A percentile compares a stretch with the other conserved stretches of the same genome.
These are phyloP conservation scores for Podarcis muralis DNA, from an alignment of 2,113 vertebrate genomes.

Conservation along the genomic window DNA sequence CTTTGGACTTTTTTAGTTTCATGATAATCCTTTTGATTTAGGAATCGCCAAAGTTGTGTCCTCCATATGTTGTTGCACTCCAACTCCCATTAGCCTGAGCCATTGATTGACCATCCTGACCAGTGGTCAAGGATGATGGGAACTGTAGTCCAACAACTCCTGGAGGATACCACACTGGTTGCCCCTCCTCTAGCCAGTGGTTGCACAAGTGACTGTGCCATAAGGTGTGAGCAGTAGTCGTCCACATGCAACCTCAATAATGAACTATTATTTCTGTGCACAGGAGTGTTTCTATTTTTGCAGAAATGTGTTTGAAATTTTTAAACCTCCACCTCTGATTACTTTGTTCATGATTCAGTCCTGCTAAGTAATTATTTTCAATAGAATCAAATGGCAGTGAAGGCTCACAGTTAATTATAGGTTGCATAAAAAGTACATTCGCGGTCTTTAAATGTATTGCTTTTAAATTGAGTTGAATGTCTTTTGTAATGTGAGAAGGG, in stretches of 20 bases:
- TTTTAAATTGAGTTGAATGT: constrained; percentile 1
- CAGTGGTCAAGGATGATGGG: too few relatives aligned
- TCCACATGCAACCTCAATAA: not conserved
- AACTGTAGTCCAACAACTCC: not conserved
- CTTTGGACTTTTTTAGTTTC: not conserved
- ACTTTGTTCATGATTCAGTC: constrained; percentile 11
- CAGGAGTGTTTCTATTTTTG: not conserved
- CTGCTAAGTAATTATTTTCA: constrained; percentile 19
- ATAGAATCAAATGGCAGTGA: constrained; percentile 13
- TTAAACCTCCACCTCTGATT: constrained; percentile 1
- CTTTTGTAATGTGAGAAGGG: constrained; percentile 14
- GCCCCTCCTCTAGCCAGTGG: not conserved
- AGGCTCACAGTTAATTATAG: constrained; percentile 10
- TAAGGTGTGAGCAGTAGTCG: not conserved
- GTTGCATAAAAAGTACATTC: constrained; percentile 1
- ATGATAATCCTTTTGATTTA: not conserved
- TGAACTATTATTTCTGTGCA: not conserved
- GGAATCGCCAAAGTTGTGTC: too few relatives aligned
- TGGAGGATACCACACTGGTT: not conserved
- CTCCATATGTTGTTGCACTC: too few relatives aligned
- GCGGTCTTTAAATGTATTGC: not conserved
- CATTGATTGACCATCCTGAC: too few relatives aligned
- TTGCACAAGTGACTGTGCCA: not conserved
- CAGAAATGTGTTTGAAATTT: not conserved
- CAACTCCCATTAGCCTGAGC: too few relatives aligned